A percentile compares a stretch with the other conserved stretches of the same genome.
Evolutionary conservation across 2,888 invertebrate species (phyloP).

Genomic region (Hirtodrosophila duncani): DNA sequence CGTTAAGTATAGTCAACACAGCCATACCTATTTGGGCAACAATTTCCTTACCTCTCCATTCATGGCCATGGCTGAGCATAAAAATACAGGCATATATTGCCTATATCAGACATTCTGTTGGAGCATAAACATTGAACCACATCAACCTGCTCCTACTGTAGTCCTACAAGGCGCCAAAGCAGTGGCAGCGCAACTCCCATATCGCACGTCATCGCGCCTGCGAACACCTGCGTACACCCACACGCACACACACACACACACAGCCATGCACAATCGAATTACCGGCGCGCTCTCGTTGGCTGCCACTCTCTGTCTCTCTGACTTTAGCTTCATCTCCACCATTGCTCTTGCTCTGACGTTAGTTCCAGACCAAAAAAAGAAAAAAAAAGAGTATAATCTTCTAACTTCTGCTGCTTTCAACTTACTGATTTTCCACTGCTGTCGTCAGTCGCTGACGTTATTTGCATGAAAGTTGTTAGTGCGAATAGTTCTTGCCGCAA

Average conservation of each 20-base stretch:
- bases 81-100: too few species aligned
- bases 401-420: constrained; percentile 31
- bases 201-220: constrained; percentile 35
- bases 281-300: constrained; percentile 25
- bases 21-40: too few species aligned
- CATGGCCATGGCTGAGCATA: too few species aligned
- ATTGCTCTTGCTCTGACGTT: not conserved
- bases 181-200: constrained; percentile 15
- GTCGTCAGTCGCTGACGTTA: constrained; percentile 60
- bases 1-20: too few species aligned
- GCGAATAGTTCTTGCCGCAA: constrained; percentile 54
- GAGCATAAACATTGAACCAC: constrained; percentile 24
- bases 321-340: constrained; percentile 1
- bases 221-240: constrained; percentile 26
- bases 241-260: constrained; percentile 9
- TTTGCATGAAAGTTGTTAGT: constrained; percentile 53
- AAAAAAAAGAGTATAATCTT: constrained; percentile 2
- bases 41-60: too few species aligned
- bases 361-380: constrained; percentile 8
- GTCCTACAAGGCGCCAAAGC: constrained; percentile 40
- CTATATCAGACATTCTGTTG: too few species aligned
- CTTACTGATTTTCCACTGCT: constrained; percentile 33
- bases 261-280: constrained; percentile 1
- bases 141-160: constrained; percentile 33
- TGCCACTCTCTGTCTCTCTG: constrained; percentile 54